A percentile compares a stretch with the other conserved stretches of the same genome.
These are phyloP conservation scores for Pseudochirops corinnae DNA, from an alignment of 2,797 vertebrate genomes.

Conservation along the genomic window DNA sequence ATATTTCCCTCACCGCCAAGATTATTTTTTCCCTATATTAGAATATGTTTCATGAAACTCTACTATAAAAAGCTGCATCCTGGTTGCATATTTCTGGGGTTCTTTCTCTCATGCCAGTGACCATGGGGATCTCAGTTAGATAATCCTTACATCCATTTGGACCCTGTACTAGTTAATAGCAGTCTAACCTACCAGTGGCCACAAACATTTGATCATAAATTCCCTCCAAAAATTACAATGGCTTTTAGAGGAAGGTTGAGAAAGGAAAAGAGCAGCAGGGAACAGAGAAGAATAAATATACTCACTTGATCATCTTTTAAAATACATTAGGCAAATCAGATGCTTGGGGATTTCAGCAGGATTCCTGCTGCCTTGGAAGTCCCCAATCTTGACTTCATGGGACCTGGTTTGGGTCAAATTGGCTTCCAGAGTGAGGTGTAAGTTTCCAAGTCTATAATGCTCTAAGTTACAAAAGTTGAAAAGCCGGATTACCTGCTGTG, in stretches of 20 bases:
- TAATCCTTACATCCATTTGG: background rate
- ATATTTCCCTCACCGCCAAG: constrained; percentile 47
- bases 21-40: constrained; percentile 33
- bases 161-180: rapidly evolving
- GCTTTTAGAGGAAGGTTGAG: constrained; percentile 37
- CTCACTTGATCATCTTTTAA: constrained; percentile 49
- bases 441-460: constrained; percentile 36
- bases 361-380: constrained; percentile 39
- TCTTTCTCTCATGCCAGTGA: background rate
- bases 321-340: constrained; percentile 52
- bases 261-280: background rate
- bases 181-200: background rate
- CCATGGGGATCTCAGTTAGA: background rate
- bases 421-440: constrained; percentile 12
- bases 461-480: constrained; percentile 13
- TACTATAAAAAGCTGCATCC: constrained; percentile 32
- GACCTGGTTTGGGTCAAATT: background rate
- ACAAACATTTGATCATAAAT: rapidly evolving
- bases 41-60: background rate
- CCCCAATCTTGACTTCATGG: background rate
- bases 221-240: background rate
- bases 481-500: background rate
- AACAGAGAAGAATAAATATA: constrained; percentile 25
- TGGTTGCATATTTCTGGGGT: constrained; percentile 32
- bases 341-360: constrained; percentile 30